Percentiles rank a stretch among this genome's conserved stretches.
Evolutionary conservation across 2,797 vertebrate genomes (phyloP).

Genomic region (Sebastes matsubarae): DNA sequence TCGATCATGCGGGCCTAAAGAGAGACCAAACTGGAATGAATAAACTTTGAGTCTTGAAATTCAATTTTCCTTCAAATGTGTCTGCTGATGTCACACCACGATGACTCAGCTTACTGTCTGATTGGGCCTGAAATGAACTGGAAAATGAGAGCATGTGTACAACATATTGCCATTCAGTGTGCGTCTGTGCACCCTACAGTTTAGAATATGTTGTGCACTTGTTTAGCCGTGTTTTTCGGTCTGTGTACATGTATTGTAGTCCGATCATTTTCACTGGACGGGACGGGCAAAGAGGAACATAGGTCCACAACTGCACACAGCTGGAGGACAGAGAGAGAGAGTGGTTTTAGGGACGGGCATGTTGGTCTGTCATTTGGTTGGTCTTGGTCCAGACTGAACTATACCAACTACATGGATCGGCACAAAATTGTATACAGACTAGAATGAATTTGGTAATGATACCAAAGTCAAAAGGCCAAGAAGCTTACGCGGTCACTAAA

Average conservation of each 20-base stretch:
- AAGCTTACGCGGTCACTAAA: neutral
- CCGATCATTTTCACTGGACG: slow-evolving; percentile 4
- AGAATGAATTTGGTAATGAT: neutral
- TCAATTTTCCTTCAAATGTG: neutral
- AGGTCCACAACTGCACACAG: slow-evolving; percentile 32
- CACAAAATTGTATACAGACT: too few relatives aligned
- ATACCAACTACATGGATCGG: too few relatives aligned
- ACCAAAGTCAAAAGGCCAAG: neutral
- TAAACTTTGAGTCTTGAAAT: neutral
- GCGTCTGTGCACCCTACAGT: neutral
- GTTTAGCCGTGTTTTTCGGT: slow-evolving; percentile 6
- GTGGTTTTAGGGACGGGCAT: too few relatives aligned
- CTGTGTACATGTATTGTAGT: neutral
- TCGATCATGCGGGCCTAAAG: too few relatives aligned
- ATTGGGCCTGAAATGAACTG: slow-evolving; percentile 35
- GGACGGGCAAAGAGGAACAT: neutral
- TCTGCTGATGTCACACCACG: neutral
- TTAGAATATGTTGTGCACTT: neutral
- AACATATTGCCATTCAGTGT: neutral
- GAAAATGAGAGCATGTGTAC: slow-evolving; percentile 25
- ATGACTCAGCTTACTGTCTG: neutral
- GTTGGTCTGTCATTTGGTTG: too few relatives aligned
- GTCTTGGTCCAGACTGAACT: too few relatives aligned
- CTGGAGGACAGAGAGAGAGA: neutral
- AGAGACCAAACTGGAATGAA: neutral